These are phyloP conservation scores for Cephus sareptanus DNA, from an alignment of 2,888 invertebrate species.

Conservation along the genomic window DNA sequence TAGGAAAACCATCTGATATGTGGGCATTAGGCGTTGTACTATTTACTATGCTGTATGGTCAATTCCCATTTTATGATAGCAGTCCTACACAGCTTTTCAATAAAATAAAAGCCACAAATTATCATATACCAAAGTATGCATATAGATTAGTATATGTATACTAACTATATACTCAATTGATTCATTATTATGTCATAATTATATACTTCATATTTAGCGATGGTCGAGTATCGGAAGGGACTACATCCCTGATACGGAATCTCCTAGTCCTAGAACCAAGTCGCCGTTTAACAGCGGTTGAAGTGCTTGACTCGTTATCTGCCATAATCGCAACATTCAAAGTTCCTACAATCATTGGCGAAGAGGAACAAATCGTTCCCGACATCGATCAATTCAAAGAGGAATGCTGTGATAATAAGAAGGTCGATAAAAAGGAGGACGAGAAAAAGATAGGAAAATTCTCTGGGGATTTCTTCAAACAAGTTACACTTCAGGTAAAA, in stretches of 20 bases:
- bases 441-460: slow-evolving; percentile 29
- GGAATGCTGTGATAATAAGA: slow-evolving; percentile 18
- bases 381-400: slow-evolving; percentile 67
- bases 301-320: slow-evolving; percentile 73
- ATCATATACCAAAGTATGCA: slow-evolving; percentile 77
- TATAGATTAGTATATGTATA: slow-evolving; percentile 8
- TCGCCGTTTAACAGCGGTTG: slow-evolving; percentile 74
- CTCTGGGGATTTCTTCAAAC: slow-evolving; percentile 50
- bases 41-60: slow-evolving; percentile 83
- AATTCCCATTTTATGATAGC: slow-evolving; percentile 84
- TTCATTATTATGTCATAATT: slow-evolving; percentile 12
- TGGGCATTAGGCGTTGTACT: slow-evolving; percentile 85
- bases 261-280: slow-evolving; percentile 77
- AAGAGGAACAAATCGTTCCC: slow-evolving; percentile 72
- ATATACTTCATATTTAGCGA: slow-evolving; percentile 61
- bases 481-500: slow-evolving; percentile 50
- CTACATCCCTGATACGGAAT: slow-evolving; percentile 75
- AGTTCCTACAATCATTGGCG: slow-evolving; percentile 63
- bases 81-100: slow-evolving; percentile 79
- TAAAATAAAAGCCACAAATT: slow-evolving; percentile 80
- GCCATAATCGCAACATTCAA: slow-evolving; percentile 71
- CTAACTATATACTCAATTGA: background rate
- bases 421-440: slow-evolving; percentile 32
- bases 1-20: slow-evolving; percentile 85
- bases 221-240: slow-evolving; percentile 72